A percentile compares a stretch with the other conserved stretches of the same genome.
Evolutionary conservation across 35 echinoderm and acorn worm genomes (phyloP).

Genomic region (Ophiothrix spiculata): DNA sequence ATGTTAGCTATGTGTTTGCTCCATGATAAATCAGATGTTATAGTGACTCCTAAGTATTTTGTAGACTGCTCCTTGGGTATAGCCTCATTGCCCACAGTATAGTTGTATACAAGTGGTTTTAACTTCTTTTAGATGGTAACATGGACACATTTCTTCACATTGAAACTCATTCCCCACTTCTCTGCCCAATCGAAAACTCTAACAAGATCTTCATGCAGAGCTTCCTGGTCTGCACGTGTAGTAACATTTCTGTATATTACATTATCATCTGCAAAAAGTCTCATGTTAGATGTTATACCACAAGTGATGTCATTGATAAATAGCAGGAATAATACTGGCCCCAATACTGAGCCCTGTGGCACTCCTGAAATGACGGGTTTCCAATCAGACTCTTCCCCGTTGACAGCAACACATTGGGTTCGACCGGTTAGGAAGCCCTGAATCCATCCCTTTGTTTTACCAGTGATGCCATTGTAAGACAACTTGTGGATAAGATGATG

Average conservation of each 20-base stretch:
- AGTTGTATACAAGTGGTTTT: slow-evolving; percentile 8
- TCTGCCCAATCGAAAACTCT: slow-evolving; percentile 14
- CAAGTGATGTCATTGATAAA: slow-evolving; percentile 29
- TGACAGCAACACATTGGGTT: not conserved
- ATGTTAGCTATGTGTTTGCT: slow-evolving; percentile 23
- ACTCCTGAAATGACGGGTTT: slow-evolving; percentile 24
- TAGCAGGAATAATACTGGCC: slow-evolving; percentile 25
- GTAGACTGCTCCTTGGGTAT: not conserved
- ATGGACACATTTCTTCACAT: slow-evolving; percentile 40
- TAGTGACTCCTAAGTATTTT: slow-evolving; percentile 42
- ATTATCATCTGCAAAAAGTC: slow-evolving; percentile 39
- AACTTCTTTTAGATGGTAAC: slow-evolving; percentile 13
- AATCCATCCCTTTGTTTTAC: not conserved
- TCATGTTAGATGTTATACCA: not conserved
- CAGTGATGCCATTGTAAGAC: slow-evolving; percentile 17
- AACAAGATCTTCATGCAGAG: slow-evolving; percentile 19
- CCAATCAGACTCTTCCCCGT: slow-evolving; percentile 1
- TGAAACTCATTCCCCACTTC: slow-evolving; percentile 21
- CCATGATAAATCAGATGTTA: slow-evolving; percentile 39
- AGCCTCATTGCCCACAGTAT: slow-evolving; percentile 2
- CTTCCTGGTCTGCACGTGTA: not conserved
- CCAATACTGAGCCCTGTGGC: slow-evolving; percentile 42
- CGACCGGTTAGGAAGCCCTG: not conserved
- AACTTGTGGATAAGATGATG: slow-evolving; percentile 21
- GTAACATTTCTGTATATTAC: slow-evolving; percentile 23